Evolutionary conservation across 2,113 vertebrate species (phyloP).

Genomic region (Solenodon paradoxus): DNA sequence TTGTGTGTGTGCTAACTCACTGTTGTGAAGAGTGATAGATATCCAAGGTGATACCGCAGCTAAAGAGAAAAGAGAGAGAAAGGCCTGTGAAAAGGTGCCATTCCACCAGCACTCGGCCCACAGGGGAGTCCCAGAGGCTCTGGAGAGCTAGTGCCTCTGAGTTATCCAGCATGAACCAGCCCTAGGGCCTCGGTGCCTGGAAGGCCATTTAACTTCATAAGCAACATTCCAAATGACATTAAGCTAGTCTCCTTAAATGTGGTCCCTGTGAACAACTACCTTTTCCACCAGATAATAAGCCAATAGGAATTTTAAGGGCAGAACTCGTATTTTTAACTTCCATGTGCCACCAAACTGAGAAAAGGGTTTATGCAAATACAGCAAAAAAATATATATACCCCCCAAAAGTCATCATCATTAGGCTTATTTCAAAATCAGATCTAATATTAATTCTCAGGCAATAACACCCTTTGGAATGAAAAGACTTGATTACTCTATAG

Average conservation of each 20-base stretch:
- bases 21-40: background rate
- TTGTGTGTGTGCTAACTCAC: background rate
- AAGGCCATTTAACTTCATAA: background rate
- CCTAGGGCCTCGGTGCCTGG: background rate
- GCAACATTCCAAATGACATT: background rate
- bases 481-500: slow-evolving; percentile 40
- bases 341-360: slow-evolving; percentile 9
- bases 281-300: background rate
- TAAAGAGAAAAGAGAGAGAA: background rate
- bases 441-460: slow-evolving; percentile 63
- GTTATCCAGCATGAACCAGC: accelerated
- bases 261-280: background rate
- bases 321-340: slow-evolving; percentile 42
- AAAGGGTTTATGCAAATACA: slow-evolving; percentile 54
- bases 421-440: slow-evolving; percentile 63
- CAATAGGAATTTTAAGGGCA: background rate
- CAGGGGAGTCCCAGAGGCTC: background rate
- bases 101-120: accelerated
- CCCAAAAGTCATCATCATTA: slow-evolving; percentile 60
- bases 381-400: slow-evolving; percentile 33
- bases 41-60: too few relatives aligned
- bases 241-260: background rate
- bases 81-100: background rate
- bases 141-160: accelerated
- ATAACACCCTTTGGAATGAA: slow-evolving; percentile 52